Evolutionary conservation across 2,888 invertebrate genomes (phyloP), one percentile per base, ranked within the genome.

Genomic region (Platycheirus albimanus): DNA sequence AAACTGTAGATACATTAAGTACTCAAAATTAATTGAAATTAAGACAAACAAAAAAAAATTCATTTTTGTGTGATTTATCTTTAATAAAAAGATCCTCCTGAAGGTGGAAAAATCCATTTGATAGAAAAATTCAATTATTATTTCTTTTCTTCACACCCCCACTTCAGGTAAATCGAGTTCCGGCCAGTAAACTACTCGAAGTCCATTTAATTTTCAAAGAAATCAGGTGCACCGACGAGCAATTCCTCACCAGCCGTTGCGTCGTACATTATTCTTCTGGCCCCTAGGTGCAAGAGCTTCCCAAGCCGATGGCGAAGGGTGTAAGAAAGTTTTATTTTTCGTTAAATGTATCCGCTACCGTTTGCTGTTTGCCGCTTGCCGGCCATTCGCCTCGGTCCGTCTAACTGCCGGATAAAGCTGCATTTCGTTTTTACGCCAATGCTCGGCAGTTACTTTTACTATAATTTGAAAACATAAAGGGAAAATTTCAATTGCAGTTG

Each of bases 401-500:
- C 3, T 24, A 24, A 17, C 45, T 36, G 38, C 47, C 20, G 54
- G 17, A 3, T 10, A 5, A 47, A 13, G 17, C 20, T 66, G 41
- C 30, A 33, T 30, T 66, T 30, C 43, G n/a, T 30, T 43, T 17
- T 75, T 33, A 15, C 17, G 24, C 41, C 51, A 51, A 24, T 15
- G 19, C 13, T 17, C 19, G 3, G 28, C 20, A 36, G 56, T 28
- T 64, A 70, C 33, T 51, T 80, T 74, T 70, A 41, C 70, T 72
- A 63, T 64, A 64, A 70, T 64, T 70, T 45, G 33, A 47, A 41
- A 70, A 61, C 49, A 64, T 45, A 77, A 54, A 70, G 51, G 41
- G 38, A 30, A 56, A 77, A 70, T 70, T 71, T 77, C 71, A 71
- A 77, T 77, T 71, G 64, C 49, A 64, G 63, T 64, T 71, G 64